Base-by-base conservation (phyloP, 2,888 invertebrate species). In the Drosophila algonquin region DNA sequence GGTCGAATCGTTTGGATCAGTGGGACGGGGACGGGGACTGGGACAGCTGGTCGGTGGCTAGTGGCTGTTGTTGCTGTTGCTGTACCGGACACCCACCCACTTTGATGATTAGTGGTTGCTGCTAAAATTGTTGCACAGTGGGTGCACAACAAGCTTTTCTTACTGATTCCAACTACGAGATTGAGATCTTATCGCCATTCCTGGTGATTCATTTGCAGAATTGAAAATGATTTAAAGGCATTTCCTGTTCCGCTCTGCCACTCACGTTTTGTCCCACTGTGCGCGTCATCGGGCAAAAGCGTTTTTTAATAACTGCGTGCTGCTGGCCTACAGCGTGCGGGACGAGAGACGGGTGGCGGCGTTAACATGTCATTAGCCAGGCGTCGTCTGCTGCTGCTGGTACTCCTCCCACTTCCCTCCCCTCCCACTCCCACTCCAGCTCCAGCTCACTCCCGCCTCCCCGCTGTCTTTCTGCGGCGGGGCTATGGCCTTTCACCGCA, bases 301-400 rank as follows among this genome's bases (percentile, higher is more conserved):
- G 77, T 63, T 86, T 88, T 83, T 88, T 86, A 83, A 83, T 88
- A 88, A 83, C 89, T 83, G 83, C 83, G 87, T 83, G 89, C 76
- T 83, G 89, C 76, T 74, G 87, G 63, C 55, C 69, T 59, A 40
- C 52, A 9, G 51, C 57, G 45, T 35, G 30, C 3, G 6, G 8
- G 40, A n/a, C 8, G n/a, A n/a, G n/a, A n/a, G 7, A 10, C 8
- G 40, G 12, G 46, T 51, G 62, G 57, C 32, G 52, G 87, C 73
- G 89, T 87, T 77, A 84, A 89, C 84, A 81, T 84, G 84, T 87
- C 89, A 89, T 84, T 87, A 84, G 87, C 76, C 83, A 75, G 72
- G 55, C 54, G 57, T 53, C 68, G 68, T 54, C 64, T 44, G 60
- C 51, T 44, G 60, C 51, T 61, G 75, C 40, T 55, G 67, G 65